Conservation (phyloP, 2,888 invertebrate species). For the Phragmatobia fuliginosa region DNA sequence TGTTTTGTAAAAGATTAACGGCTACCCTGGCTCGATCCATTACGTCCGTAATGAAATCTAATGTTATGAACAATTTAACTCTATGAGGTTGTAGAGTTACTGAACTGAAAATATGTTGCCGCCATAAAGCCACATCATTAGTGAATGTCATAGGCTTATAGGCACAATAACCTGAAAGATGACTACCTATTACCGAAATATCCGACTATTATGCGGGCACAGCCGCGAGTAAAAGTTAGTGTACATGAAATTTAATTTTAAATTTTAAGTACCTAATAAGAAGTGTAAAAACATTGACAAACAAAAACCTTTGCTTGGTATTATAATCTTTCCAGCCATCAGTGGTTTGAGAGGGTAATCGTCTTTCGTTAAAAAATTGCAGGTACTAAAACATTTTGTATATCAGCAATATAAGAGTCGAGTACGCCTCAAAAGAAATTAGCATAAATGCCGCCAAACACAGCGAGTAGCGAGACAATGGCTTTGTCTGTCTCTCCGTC, state of each 20-base stretch:
- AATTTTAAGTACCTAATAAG: not conserved
- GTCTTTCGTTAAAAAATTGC: conserved; percentile 66
- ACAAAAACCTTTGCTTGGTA: conserved; percentile 7
- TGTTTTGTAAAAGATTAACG: conserved; percentile 52
- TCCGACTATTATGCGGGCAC: no score
- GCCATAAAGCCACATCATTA: no score
- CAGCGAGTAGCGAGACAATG: conserved; percentile 76
- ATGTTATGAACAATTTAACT: no score
- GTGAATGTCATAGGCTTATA: no score
- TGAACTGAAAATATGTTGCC: no score
- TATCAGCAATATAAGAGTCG: conserved; percentile 69
- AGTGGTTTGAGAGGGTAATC: conserved; percentile 50
- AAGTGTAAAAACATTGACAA: conserved; percentile 7
- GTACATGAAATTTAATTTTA: not conserved
- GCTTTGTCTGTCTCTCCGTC: conserved; percentile 81
- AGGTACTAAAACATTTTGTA: conserved; percentile 72
- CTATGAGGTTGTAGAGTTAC: no score
- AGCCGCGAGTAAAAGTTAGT: no score
- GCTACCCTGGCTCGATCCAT: conserved; percentile 24
- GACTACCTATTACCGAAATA: no score
- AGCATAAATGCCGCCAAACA: conserved; percentile 82
- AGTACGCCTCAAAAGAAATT: conserved; percentile 80
- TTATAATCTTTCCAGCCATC: conserved; percentile 40
- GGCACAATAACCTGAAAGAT: no score
- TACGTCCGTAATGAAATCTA: no score